These are phyloP conservation scores for Sitta carolinensis DNA, from an alignment of 2,797 vertebrate genomes.

Conservation along the genomic window DNA sequence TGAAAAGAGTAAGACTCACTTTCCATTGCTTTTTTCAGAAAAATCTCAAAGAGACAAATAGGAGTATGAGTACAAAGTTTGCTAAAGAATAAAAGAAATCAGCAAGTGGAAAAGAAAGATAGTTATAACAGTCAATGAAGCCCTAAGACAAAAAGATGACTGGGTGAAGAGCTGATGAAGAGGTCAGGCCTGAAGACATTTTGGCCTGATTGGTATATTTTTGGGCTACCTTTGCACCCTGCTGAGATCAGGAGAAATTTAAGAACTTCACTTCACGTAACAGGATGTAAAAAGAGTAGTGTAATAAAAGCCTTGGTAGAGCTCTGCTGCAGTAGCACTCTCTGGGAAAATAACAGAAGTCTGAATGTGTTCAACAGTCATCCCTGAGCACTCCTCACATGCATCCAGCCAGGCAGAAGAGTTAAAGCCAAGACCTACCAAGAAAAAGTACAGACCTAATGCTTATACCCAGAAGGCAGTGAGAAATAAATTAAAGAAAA, in stretches of 20 bases:
- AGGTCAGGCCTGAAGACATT: not conserved
- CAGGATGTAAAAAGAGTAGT: not conserved
- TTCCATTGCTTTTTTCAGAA: not conserved
- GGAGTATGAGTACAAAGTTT: not conserved
- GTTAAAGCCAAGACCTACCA: not conserved
- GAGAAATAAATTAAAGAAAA: not conserved
- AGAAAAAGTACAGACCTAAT: not conserved
- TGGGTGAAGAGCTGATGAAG: not conserved
- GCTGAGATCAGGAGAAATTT: not conserved
- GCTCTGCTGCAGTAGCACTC: not conserved
- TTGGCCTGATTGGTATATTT: not conserved
- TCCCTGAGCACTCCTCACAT: not conserved
- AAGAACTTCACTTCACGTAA: not conserved
- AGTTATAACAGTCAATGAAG: not conserved
- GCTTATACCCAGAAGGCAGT: not conserved
- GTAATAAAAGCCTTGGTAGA: not conserved
- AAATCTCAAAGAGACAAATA: not conserved
- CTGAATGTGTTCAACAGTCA: not conserved
- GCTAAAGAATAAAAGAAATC: not conserved
- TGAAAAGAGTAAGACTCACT: not conserved
- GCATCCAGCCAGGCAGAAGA: not conserved
- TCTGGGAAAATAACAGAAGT: not conserved
- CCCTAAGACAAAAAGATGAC: not conserved
- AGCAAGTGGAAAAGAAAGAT: not conserved
- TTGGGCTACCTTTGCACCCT: not conserved